Evolutionary conservation across 2,888 invertebrate species (phyloP).

Genomic region (Cataglyphis altisquamis): DNA sequence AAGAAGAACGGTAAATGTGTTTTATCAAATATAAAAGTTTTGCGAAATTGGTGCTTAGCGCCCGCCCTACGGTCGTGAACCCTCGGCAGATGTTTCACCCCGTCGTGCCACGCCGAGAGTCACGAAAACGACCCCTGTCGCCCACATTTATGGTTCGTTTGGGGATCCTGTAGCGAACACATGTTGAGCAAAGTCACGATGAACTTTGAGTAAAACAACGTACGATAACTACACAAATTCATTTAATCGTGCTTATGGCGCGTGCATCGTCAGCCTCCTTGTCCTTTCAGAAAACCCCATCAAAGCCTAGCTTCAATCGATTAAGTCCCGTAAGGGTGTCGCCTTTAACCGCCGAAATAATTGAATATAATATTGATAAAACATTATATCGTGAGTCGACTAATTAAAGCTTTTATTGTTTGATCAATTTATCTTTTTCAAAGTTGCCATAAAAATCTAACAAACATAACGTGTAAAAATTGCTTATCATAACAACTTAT

Average conservation of each 20-base stretch:
- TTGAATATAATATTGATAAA: constrained; percentile 6
- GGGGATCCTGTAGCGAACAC: constrained; percentile 66
- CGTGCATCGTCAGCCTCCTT: constrained; percentile 2
- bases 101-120: constrained; percentile 28
- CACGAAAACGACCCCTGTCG: constrained; percentile 61
- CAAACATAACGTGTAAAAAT: background rate
- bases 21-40: constrained; percentile 28
- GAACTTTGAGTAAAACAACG: constrained; percentile 49
- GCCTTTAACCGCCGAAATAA: constrained; percentile 27
- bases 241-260: constrained; percentile 51
- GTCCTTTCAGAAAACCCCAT: constrained; percentile 33
- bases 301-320: constrained; percentile 10
- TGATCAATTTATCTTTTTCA: constrained; percentile 6
- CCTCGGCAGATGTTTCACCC: constrained; percentile 73
- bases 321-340: constrained; percentile 1
- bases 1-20: constrained; percentile 1
- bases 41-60: constrained; percentile 29
- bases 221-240: background rate
- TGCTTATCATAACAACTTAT: background rate
- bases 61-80: constrained; percentile 58
- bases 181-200: constrained; percentile 59
- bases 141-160: constrained; percentile 56
- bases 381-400: background rate
- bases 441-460: constrained; percentile 2
- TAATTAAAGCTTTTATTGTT: constrained; percentile 11